Base-by-base conservation (phyloP, 1,140 invertebrate genomes). In the Cherax destructor region DNA sequence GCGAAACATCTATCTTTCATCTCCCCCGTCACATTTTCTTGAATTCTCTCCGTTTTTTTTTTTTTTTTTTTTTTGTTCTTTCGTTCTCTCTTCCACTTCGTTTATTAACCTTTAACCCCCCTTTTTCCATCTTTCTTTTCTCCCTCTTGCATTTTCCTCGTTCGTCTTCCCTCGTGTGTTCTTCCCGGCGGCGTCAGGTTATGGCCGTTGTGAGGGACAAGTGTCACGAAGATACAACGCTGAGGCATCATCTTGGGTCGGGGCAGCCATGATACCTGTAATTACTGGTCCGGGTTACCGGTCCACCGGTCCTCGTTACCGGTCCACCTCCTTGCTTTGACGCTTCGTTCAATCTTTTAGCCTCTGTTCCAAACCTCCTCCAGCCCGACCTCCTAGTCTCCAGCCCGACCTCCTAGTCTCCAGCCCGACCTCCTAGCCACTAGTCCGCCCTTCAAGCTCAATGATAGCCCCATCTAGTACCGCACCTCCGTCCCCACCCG, bases 231-330 rank as follows among this genome's bases (percentile, higher is more conserved):
- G 6, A 6, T n/a, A n/a, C 30, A n/a, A n/a, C 69, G 69, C n/a
- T 30, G 30, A 74, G n/a, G 24, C 69, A 74, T 74, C 69, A 74
- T 74, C 24, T 74, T n/a, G 69, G n/a, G 69, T 3, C 24, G 69
- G 69, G 24, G n/a, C 69, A 30, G 24, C 69, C 69, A 74, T 74
- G 69, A 74, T 74, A 74, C 69, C 69, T 9, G n/a, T 74, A 74
- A 74, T 74, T 74, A 74, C 69, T 69, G 65, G 65, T 6, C 30
- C 30, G 30, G 30, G 30, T 41, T 41, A 41, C 30, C 30, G 30
- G 30, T 41, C 30, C 30, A 41, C 30, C 52, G 9, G 52, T 13
- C 69, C 69, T 74, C 69, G 69, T 24, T 74, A 30, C 69, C n/a
- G 24, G 9, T n/a, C 69, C 69, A n/a, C n/a, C 69, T 74, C 21